phyloP scores from a whole-genome alignment of 2,797 vertebrate species.

The Helarctos malayanus region DNA sequence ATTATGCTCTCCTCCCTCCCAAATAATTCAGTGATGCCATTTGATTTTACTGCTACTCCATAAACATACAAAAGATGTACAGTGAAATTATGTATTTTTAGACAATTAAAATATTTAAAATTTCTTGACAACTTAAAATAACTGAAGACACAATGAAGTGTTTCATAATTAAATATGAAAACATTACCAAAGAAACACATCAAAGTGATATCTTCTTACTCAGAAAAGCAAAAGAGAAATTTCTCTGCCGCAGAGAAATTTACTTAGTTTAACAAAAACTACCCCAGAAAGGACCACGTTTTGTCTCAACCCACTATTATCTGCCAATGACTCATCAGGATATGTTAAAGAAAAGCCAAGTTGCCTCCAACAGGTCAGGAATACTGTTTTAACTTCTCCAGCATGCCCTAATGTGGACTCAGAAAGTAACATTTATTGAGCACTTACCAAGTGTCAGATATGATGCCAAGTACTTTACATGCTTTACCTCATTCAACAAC shows the following conservation, averaged over 20 bases:
- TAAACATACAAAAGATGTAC: conserved; percentile 8
- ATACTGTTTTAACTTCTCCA: neutral
- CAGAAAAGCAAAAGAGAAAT: conserved; percentile 8
- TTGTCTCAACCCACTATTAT: neutral
- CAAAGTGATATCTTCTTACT: conserved; percentile 5
- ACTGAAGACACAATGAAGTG: neutral
- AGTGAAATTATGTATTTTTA: neutral
- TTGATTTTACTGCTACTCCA: neutral
- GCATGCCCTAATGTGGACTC: neutral
- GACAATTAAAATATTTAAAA: conserved; percentile 30
- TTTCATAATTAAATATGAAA: conserved; percentile 25
- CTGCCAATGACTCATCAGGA: neutral
- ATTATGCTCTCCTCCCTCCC: neutral
- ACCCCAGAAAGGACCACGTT: neutral
- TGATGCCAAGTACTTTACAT: neutral
- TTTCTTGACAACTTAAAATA: conserved; percentile 37
- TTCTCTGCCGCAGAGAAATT: neutral
- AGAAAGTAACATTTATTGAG: neutral
- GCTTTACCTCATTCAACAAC: neutral
- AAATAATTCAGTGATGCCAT: conserved; percentile 17
- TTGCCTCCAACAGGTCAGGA: neutral
- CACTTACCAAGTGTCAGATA: neutral
- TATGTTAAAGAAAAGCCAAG: neutral
- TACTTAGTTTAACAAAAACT: conserved; percentile 7
- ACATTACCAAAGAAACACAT: conserved; percentile 20